Evolutionary conservation across 2,888 invertebrate species (phyloP).

Genomic region (Orthosia gothica): DNA sequence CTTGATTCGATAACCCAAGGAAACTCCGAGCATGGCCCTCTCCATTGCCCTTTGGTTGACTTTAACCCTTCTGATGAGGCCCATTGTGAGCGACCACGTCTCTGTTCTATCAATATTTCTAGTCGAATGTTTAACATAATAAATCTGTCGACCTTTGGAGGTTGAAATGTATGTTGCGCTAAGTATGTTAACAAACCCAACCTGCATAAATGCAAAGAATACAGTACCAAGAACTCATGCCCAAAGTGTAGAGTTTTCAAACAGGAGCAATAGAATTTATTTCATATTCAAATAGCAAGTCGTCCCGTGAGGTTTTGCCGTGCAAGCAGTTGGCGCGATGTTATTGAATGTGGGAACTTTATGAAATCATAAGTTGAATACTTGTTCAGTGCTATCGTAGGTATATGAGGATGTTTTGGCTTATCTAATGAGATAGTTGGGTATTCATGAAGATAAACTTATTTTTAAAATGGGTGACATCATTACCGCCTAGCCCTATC

Average conservation of each 20-base stretch:
- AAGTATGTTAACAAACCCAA: background rate
- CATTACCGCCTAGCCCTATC: no score
- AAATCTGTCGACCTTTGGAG: background rate
- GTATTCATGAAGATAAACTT: background rate
- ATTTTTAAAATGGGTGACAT: no score
- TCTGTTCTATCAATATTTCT: background rate
- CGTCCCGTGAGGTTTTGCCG: constrained; percentile 20
- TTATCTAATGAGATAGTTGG: background rate
- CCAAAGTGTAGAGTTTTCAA: constrained; percentile 18
- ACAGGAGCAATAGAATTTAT: constrained; percentile 26
- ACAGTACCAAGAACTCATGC: background rate
- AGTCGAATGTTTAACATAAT: background rate
- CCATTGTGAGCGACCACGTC: no score
- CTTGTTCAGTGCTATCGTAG: background rate
- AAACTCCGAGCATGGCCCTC: no score
- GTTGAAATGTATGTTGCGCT: background rate
- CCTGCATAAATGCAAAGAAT: background rate
- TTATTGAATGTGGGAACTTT: constrained; percentile 53
- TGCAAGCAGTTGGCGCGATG: constrained; percentile 36
- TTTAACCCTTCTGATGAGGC: no score
- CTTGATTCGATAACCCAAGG: no score
- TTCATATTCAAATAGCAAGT: constrained; percentile 52
- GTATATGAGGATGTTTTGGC: background rate
- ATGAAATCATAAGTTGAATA: constrained; percentile 44
- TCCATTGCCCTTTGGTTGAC: no score